Base-by-base conservation (phyloP, 2,113 vertebrate species). In the Sterrhoptilus dennistouni region DNA sequence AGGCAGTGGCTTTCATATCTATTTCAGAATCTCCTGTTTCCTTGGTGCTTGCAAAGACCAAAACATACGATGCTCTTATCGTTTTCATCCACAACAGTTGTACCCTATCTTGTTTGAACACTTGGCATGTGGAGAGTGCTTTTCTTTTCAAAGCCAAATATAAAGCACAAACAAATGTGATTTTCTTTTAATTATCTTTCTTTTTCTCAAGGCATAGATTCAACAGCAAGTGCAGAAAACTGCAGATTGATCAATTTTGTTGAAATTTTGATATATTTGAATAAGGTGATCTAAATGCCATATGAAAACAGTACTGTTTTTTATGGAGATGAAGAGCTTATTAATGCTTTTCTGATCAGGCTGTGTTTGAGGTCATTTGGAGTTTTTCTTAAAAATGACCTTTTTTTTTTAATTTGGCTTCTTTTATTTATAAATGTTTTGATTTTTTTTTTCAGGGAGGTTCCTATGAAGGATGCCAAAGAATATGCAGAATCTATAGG, bases 401-500 rank as follows among this genome's bases (percentile, higher is more conserved):
- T 24, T 60, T 12, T 84, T 38, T 13, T 36, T 20, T 14, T 8
- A 18, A 53, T 25, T 5, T 9, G 21, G 1, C 24, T 60, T 86
- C 13, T 56, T 33, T 93, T 36, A 69, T 86, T 95, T 94, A 29
- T 91, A 33, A 57, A 53, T 47, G 11, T 38, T 64, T 77, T 10
- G 3, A 6, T 52, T 84, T 87, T 50, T 54, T 70, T 70, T 83
- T 66, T 27, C 95, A 99, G 99, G 97, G 99, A 99, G 96, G 99
- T 99, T 94, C 98, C 99, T 71, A 98, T 99, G 97, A 99, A 99
- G 97, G 99, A 99, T 95, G 99, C 99, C 25, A 99, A 99, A 97
- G 99, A 99, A 88, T 99, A 99, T 84, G 99, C 99, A 9, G 99
- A 99, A 89, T 99, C 99, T 44, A 99, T 99, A 91, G 98, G 99